Evolutionary conservation across 2,113 vertebrate genomes (phyloP).

Genomic region (Daboia siamensis): DNA sequence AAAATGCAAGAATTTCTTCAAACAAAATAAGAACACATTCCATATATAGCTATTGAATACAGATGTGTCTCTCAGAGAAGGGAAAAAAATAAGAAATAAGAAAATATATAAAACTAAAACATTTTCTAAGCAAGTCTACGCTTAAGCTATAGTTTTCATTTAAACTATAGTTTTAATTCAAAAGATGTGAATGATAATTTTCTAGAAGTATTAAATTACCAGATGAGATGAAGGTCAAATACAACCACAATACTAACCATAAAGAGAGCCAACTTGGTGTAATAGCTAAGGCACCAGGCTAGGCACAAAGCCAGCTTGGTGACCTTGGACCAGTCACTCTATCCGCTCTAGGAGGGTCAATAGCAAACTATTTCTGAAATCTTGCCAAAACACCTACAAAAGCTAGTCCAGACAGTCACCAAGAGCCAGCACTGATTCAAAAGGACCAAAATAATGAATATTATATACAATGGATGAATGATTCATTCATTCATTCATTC

Average conservation of each 20-base stretch:
- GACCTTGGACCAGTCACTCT: neutral
- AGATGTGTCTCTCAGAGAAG: neutral
- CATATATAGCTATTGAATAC: constrained; percentile 13
- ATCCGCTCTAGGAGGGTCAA: neutral
- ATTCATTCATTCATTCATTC: neutral
- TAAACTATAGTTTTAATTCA: neutral
- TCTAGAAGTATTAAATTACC: neutral
- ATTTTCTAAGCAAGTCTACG: neutral
- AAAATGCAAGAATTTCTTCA: neutral
- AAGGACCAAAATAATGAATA: neutral
- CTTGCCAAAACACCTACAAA: neutral
- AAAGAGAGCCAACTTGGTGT: neutral
- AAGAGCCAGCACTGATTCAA: neutral
- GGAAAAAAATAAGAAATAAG: neutral
- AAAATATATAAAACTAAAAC: neutral
- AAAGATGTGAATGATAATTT: neutral
- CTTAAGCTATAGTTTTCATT: neutral
- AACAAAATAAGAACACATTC: neutral
- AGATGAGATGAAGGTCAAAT: neutral
- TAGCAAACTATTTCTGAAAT: neutral
- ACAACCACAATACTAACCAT: neutral
- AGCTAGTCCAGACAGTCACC: neutral
- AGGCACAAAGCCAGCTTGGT: neutral
- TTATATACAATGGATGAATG: neutral
- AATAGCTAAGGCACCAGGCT: neutral